Conservation (phyloP, 2,113 vertebrate species). For the Paradoxurus hermaphroditus region DNA sequence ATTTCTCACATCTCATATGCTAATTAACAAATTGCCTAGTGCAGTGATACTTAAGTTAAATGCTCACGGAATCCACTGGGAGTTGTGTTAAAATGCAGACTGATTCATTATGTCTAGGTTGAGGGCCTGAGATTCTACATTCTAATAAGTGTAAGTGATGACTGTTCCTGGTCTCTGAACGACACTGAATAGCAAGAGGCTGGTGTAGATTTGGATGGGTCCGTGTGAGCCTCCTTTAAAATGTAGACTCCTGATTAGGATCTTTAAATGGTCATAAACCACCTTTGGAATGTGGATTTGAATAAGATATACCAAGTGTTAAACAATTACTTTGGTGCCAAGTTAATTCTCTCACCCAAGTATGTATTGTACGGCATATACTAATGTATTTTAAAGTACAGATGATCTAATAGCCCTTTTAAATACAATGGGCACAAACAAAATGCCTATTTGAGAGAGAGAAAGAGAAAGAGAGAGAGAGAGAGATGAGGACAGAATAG, state of each 20-base stretch:
- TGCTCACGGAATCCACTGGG: neutral
- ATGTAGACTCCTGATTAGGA: neutral
- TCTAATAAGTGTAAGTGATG: neutral
- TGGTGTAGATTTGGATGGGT: neutral
- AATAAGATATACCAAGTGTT: neutral
- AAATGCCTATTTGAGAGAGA: neutral
- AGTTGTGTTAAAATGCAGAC: neutral
- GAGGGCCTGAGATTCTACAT: neutral
- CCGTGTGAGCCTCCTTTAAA: neutral
- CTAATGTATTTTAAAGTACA: neutral
- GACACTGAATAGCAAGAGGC: neutral
- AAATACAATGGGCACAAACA: neutral
- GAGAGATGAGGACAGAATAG: neutral
- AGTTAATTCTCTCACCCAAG: neutral
- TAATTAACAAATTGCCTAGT: neutral
- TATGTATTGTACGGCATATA: neutral
- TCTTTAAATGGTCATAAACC: neutral
- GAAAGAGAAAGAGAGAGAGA: neutral
- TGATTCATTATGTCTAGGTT: neutral
- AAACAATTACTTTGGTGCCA: neutral
- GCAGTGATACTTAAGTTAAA: neutral
- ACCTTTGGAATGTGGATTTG: neutral
- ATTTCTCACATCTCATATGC: neutral
- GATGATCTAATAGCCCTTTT: neutral
- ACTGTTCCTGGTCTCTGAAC: neutral